Percentiles rank a stretch among this genome's conserved stretches.
phyloP scores from a whole-genome alignment of 2,113 vertebrate species.

The Actenoides lindsayi region DNA sequence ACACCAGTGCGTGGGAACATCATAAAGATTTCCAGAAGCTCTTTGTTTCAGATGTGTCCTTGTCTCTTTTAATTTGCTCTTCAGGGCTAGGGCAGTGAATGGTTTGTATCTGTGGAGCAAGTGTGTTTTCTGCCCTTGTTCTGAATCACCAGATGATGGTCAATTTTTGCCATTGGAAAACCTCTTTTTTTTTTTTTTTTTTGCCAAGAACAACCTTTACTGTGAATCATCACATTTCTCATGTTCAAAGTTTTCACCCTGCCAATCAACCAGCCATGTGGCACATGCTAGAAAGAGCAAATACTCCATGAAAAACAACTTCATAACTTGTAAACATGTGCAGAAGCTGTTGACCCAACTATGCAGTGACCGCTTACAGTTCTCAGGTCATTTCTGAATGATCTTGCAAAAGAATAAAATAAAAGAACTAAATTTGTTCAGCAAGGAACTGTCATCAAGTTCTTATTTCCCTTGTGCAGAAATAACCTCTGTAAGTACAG shows the following conservation, averaged over 20 bases:
- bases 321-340: not conserved
- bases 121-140: not conserved
- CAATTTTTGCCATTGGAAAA: not conserved
- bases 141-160: rapidly evolving
- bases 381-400: not conserved
- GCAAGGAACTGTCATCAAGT: not conserved
- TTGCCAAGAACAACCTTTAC: not conserved
- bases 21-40: not conserved
- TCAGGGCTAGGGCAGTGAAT: not conserved
- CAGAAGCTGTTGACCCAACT: not conserved
- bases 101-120: not conserved
- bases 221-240: not conserved
- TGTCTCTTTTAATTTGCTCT: not conserved
- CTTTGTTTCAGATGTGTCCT: not conserved
- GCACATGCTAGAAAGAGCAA: not conserved
- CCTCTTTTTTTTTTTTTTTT: not conserved
- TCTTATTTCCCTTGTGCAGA: not conserved
- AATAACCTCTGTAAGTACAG: not conserved
- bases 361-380: not conserved
- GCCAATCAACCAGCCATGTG: not conserved
- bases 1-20: not conserved
- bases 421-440: not conserved
- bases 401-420: not conserved
- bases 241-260: not conserved
- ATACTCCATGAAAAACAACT: not conserved